A percentile compares a stretch with the other conserved stretches of the same genome.
Conservation (phyloP, 2,113 vertebrate genomes). For the Steatornis caripensis region DNA sequence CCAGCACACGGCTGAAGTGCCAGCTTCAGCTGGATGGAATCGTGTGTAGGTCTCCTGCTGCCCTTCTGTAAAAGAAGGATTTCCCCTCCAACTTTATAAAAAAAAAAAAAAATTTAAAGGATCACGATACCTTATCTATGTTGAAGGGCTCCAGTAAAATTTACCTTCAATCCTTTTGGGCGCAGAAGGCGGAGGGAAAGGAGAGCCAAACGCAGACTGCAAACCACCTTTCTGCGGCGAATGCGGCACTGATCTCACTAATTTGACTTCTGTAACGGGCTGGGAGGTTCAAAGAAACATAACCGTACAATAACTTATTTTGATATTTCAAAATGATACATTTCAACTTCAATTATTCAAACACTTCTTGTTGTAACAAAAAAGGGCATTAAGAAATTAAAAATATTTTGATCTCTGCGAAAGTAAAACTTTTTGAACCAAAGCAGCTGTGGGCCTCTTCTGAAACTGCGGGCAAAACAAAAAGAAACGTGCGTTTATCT, state of each 20-base stretch:
- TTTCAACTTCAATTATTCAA: background rate
- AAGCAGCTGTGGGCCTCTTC: background rate
- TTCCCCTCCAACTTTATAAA: accelerated
- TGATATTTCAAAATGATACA: background rate
- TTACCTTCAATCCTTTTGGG: background rate
- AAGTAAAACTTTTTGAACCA: background rate
- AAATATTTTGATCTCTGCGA: background rate
- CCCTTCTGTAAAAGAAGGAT: background rate
- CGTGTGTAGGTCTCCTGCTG: background rate
- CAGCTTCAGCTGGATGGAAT: background rate
- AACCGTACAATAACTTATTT: background rate
- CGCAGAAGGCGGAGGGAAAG: background rate
- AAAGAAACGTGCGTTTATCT: background rate
- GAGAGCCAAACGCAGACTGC: background rate
- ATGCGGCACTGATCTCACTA: background rate
- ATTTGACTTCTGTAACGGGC: background rate
- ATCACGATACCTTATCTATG: background rate
- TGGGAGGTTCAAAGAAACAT: background rate
- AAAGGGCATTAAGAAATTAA: background rate
- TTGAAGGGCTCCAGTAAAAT: background rate
- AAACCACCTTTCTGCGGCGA: background rate
- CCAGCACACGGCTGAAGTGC: background rate
- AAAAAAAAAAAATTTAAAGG: background rate
- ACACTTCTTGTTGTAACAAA: background rate
- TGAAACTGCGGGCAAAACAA: background rate